Percentiles rank a stretch among this genome's conserved stretches.
Conservation (phyloP, 1,140 invertebrate genomes). For the Neodiprion virginianus region DNA sequence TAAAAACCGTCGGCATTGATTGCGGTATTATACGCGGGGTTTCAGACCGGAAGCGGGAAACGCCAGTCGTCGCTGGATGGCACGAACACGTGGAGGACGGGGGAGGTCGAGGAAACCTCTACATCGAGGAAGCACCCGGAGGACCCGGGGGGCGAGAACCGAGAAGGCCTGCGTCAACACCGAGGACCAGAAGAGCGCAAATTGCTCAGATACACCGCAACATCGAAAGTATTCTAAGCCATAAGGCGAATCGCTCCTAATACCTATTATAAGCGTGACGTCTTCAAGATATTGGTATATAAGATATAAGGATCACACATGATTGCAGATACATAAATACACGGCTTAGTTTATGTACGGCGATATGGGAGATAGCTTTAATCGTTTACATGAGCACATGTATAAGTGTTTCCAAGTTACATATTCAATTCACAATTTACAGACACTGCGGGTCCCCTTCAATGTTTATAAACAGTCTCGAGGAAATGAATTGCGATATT, state of each 20-base stretch:
- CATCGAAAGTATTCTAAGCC: constrained; percentile 52
- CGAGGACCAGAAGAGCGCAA: constrained; percentile 39
- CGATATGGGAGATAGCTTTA: too few relatives aligned
- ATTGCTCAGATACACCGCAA: constrained; percentile 52
- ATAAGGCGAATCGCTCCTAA: constrained; percentile 30
- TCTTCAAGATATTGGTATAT: too few relatives aligned
- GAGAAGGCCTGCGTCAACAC: constrained; percentile 16
- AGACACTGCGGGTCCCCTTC: too few relatives aligned
- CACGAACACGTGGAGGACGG: constrained; percentile 45
- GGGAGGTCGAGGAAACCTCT: constrained; percentile 49
- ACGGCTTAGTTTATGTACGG: too few relatives aligned
- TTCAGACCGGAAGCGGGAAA: constrained; percentile 51
- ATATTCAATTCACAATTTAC: too few relatives aligned
- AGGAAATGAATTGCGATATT: too few relatives aligned
- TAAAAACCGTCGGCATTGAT: constrained; percentile 15
- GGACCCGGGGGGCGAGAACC: not conserved
- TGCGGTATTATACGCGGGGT: constrained; percentile 10
- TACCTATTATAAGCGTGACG: not conserved
- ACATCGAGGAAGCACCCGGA: constrained; percentile 50
- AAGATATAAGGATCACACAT: too few relatives aligned
- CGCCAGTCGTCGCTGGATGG: constrained; percentile 43
- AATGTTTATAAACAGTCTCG: too few relatives aligned
- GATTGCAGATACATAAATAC: too few relatives aligned
- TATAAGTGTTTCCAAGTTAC: too few relatives aligned
- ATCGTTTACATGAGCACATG: too few relatives aligned